Evolutionary conservation across 2,888 invertebrate genomes (phyloP).

Genomic region (Troides helena): DNA sequence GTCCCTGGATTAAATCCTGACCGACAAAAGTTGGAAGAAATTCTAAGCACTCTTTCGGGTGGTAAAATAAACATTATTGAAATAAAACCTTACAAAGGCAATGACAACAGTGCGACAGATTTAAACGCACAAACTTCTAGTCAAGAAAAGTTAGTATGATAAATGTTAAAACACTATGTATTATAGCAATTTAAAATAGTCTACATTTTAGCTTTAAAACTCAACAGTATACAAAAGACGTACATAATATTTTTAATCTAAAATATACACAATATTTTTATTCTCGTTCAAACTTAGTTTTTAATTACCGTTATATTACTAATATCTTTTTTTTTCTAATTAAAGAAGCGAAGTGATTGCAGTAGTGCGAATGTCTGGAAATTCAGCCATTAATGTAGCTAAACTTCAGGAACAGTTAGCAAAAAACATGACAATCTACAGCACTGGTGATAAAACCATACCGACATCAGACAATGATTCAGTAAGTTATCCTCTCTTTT

Average conservation of each 20-base stretch:
- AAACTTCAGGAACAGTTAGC: slow-evolving; percentile 83
- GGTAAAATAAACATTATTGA: slow-evolving; percentile 88
- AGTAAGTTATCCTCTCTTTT: slow-evolving; percentile 45
- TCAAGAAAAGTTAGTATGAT: slow-evolving; percentile 76
- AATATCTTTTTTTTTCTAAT: slow-evolving; percentile 35
- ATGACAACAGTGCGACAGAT: slow-evolving; percentile 79
- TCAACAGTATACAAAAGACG: too few species aligned
- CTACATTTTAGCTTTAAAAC: too few species aligned
- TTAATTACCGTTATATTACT: neutral
- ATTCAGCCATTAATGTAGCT: slow-evolving; percentile 85
- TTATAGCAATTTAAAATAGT: too few species aligned
- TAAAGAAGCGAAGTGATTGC: slow-evolving; percentile 86
- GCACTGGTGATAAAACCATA: slow-evolving; percentile 52
- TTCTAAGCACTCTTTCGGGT: slow-evolving; percentile 88
- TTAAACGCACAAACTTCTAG: slow-evolving; percentile 71
- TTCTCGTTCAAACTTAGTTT: neutral
- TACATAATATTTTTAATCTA: neutral
- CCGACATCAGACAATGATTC: slow-evolving; percentile 49
- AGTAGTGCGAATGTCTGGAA: slow-evolving; percentile 83
- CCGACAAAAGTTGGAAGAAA: slow-evolving; percentile 85
- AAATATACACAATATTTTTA: neutral
- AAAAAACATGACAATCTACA: slow-evolving; percentile 69
- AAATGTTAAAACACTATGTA: neutral
- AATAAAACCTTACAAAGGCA: slow-evolving; percentile 84
- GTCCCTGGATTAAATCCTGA: slow-evolving; percentile 89